Conservation (phyloP, 2,113 vertebrate species). For the Elgaria multicarinata region DNA sequence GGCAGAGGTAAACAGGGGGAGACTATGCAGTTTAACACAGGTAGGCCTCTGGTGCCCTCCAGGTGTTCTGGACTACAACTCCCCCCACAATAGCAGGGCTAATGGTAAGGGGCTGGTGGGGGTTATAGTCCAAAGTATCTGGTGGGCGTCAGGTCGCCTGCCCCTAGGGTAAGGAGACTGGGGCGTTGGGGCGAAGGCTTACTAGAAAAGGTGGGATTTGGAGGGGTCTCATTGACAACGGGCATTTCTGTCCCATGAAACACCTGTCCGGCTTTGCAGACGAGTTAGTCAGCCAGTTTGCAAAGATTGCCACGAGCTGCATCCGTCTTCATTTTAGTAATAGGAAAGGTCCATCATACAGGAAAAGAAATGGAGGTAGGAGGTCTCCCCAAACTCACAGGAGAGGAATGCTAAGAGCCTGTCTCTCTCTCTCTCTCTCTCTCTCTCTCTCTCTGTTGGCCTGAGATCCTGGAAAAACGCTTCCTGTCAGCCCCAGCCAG, state of each 20-base stretch:
- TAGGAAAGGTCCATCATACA: background rate
- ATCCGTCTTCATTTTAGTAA: background rate
- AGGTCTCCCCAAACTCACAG: background rate
- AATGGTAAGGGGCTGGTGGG: too few species aligned
- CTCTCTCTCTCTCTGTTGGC: accelerated
- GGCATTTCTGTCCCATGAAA: background rate
- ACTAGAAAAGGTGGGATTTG: background rate
- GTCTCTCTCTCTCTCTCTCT: too few species aligned
- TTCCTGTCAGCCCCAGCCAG: background rate
- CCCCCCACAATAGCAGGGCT: too few species aligned
- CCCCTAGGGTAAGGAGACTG: background rate
- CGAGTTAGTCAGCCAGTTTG: too few species aligned
- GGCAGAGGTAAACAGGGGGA: background rate
- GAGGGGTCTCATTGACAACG: too few species aligned
- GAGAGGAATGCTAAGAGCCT: background rate
- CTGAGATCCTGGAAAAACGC: background rate
- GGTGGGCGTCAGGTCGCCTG: too few species aligned
- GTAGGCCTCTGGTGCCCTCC: too few species aligned
- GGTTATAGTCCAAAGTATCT: too few species aligned
- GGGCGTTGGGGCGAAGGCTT: background rate
- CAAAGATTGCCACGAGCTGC: too few species aligned
- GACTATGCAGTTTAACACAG: too few species aligned
- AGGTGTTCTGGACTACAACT: too few species aligned
- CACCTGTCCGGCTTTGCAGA: background rate
- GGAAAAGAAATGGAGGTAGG: background rate